phyloP scores from a whole-genome alignment of 2,888 invertebrate genomes.

The Amblyteles armatorius region DNA sequence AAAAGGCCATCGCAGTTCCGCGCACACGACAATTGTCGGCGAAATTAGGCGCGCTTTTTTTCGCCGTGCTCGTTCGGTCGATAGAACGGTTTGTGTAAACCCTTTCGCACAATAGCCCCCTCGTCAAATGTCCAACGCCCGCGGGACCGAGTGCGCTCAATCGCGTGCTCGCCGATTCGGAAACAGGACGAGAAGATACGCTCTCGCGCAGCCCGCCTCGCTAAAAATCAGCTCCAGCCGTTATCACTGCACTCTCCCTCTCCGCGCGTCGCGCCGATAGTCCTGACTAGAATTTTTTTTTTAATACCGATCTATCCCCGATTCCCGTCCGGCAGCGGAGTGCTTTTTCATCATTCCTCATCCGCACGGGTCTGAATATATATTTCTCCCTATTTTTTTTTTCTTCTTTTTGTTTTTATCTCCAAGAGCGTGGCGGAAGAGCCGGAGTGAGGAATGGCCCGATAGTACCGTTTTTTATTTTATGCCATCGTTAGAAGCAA shows the following conservation, averaged over 20 bases:
- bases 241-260: background rate
- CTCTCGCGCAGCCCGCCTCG: slow-evolving; percentile 2
- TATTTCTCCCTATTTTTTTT: background rate
- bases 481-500: slow-evolving; percentile 23
- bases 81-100: slow-evolving; percentile 20
- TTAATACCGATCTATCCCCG: slow-evolving; percentile 20
- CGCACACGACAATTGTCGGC: slow-evolving; percentile 8
- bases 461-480: slow-evolving; percentile 15
- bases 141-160: background rate
- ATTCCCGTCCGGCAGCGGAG: background rate
- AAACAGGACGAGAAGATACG: slow-evolving; percentile 27
- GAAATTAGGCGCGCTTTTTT: slow-evolving; percentile 13
- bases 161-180: slow-evolving; percentile 44
- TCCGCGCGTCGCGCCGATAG: background rate
- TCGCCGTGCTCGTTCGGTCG: slow-evolving; percentile 1
- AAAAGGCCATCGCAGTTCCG: background rate
- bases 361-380: background rate
- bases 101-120: slow-evolving; percentile 14
- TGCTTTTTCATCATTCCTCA: slow-evolving; percentile 25
- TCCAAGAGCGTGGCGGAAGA: background rate
- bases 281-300: slow-evolving; percentile 44
- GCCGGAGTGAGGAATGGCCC: slow-evolving; percentile 18
- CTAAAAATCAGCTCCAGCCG: slow-evolving; percentile 30
- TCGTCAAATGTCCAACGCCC: background rate
- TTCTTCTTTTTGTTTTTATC: background rate